Percentiles rank a stretch among this genome's conserved stretches.
These are phyloP conservation scores for Linnaemya tessellans DNA, from an alignment of 2,888 invertebrate genomes.

Conservation along the genomic window DNA sequence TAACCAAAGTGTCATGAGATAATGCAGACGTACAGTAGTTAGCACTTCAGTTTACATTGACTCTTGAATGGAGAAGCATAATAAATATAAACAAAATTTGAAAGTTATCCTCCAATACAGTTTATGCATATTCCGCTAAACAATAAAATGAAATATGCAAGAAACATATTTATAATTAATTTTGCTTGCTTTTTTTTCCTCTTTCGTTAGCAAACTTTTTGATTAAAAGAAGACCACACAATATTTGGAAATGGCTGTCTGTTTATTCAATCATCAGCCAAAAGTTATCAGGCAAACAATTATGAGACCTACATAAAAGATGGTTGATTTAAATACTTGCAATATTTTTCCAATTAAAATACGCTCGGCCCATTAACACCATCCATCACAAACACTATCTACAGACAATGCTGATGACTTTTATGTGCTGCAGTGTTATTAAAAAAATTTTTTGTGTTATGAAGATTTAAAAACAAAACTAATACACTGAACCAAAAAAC, in stretches of 20 bases:
- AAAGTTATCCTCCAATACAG: conserved; percentile 29
- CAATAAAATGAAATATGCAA: neutral
- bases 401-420: neutral
- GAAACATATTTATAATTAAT: neutral
- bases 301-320: neutral
- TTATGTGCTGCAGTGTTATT: no score
- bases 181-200: no score
- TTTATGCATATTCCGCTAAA: neutral
- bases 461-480: neutral
- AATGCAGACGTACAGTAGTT: conserved; percentile 37
- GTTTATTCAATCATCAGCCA: conserved; percentile 27
- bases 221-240: conserved; percentile 23
- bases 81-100: no score
- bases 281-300: conserved; percentile 17
- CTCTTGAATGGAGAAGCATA: conserved; percentile 29
- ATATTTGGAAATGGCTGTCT: neutral
- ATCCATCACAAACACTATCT: conserved; percentile 43
- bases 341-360: conserved; percentile 61
- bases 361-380: conserved; percentile 58
- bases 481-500: neutral
- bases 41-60: conserved; percentile 57
- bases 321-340: conserved; percentile 1
- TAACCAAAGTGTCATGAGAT: conserved; percentile 51
- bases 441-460: conserved; percentile 13
- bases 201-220: neutral